Evolutionary conservation across 2,113 vertebrate species (phyloP).

Genomic region (Trematomus loennbergii): DNA sequence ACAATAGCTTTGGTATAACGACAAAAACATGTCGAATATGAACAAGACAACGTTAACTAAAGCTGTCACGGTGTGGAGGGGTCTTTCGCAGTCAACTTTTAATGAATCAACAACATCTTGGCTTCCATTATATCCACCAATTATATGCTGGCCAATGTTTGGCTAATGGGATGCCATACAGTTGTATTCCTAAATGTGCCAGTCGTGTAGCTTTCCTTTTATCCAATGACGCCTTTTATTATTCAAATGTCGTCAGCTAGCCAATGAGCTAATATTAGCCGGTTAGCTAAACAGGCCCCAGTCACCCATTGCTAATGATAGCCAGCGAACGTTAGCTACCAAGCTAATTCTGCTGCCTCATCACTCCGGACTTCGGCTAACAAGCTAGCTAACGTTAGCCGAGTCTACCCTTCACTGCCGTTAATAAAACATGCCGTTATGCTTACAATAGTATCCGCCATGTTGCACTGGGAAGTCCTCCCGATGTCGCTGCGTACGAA

Average conservation of each 20-base stretch:
- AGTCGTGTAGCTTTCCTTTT: background rate
- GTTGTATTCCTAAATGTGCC: background rate
- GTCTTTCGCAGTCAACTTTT: constrained; percentile 20
- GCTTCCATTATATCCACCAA: background rate
- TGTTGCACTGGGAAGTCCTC: constrained; percentile 64
- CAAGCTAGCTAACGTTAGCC: constrained; percentile 53
- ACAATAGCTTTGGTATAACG: too few species aligned
- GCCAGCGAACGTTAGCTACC: constrained; percentile 41
- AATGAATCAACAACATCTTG: constrained; percentile 9
- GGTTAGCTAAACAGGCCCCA: constrained; percentile 53
- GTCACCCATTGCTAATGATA: constrained; percentile 39
- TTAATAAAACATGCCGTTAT: background rate
- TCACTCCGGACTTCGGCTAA: constrained; percentile 78
- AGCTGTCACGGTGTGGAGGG: constrained; percentile 3
- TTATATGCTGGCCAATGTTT: background rate
- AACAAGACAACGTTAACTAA: background rate
- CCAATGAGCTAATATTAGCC: constrained; percentile 42
- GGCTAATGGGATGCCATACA: background rate
- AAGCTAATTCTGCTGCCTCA: constrained; percentile 94
- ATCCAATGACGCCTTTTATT: background rate
- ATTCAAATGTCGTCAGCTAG: background rate
- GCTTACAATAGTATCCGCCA: constrained; percentile 95
- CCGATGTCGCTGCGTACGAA: constrained; percentile 12
- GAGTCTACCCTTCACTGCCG: background rate
- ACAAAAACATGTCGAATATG: background rate